Evolutionary conservation across 2,113 vertebrate genomes (phyloP), one percentile per base, ranked within the genome.

Genomic region (Alces alces): DNA sequence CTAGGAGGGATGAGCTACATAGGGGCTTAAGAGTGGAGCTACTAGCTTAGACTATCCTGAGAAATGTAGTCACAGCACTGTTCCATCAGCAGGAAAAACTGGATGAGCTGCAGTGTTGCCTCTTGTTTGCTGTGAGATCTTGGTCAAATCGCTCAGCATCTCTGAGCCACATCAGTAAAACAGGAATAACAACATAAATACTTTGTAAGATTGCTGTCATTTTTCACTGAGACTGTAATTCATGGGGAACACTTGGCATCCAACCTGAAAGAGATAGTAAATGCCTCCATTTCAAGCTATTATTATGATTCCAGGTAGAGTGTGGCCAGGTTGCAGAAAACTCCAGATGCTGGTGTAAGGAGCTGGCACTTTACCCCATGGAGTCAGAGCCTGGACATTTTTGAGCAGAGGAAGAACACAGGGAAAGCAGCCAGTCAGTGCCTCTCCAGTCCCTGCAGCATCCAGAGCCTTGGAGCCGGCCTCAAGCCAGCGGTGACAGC

Each of bases 21-120:
- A n/a, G n/a, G n/a, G n/a, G n/a, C n/a, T n/a, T n/a, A n/a, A n/a
- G n/a, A n/a, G n/a, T n/a, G n/a, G n/a, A n/a, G n/a, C n/a, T n/a
- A n/a, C 45, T 45, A 8, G 45, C 25, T 64, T 43, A 2, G 66
- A 60, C 50, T 33, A 27, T 28, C 45, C 27, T 6, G 1, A 6
- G 28, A 9, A 52, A 15, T 39, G 16, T 7, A 39, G 43, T 17
- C 27, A 6, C 3, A 21, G 47, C 21, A 0, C 0, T 14, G 33
- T 36, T 58, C 19, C 6, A 2, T 39, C 15, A 12, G 30, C 83
- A 86, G 50, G 58, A 43, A 76, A 23, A 3, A 36, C 54, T 16
- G 33, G n/a, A 3, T 10, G 28, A 76, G 9, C 10, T 4, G 1
- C 0, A 21, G 16, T 2, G 0, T 15, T 0, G 7, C 33, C 28